phyloP scores from a whole-genome alignment of 2,113 vertebrate species.

The Crypturellus undulatus region DNA sequence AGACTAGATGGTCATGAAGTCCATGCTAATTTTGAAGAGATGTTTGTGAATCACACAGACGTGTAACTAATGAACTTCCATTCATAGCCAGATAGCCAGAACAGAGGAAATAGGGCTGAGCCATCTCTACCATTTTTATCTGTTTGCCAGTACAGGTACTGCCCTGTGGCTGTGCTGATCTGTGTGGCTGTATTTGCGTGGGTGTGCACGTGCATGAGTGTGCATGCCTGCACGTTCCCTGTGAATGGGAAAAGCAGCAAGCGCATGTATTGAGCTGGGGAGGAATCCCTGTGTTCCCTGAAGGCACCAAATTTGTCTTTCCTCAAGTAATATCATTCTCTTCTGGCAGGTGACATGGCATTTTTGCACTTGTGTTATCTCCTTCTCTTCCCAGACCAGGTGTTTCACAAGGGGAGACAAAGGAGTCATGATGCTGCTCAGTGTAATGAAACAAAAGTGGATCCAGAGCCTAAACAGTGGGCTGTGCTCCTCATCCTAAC shows the following conservation, averaged over 20 bases:
- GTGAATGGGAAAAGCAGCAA: not conserved
- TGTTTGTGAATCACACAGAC: not conserved
- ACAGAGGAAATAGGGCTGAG: not conserved
- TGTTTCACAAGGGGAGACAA: not conserved
- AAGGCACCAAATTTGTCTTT: not conserved
- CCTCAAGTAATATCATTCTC: not conserved
- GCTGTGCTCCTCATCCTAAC: accelerated
- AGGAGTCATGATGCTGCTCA: not conserved
- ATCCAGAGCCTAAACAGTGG: accelerated
- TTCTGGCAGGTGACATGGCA: not conserved
- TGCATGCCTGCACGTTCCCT: not conserved
- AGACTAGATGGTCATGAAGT: not conserved
- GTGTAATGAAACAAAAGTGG: not conserved
- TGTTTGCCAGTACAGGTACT: not conserved
- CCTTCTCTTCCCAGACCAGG: not conserved
- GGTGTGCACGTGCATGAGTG: not conserved
- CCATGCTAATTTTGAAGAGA: not conserved
- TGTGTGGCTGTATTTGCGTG: not conserved
- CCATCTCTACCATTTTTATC: not conserved
- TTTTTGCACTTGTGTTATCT: not conserved
- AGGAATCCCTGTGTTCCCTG: not conserved
- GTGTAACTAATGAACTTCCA: not conserved
- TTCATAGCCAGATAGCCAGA: not conserved
- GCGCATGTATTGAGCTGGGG: not conserved
- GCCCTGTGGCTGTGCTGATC: too few species aligned